Percentiles rank a stretch among this genome's conserved stretches.
phyloP scores from a whole-genome alignment of 2,888 invertebrate genomes.

The Heliconius sara region DNA sequence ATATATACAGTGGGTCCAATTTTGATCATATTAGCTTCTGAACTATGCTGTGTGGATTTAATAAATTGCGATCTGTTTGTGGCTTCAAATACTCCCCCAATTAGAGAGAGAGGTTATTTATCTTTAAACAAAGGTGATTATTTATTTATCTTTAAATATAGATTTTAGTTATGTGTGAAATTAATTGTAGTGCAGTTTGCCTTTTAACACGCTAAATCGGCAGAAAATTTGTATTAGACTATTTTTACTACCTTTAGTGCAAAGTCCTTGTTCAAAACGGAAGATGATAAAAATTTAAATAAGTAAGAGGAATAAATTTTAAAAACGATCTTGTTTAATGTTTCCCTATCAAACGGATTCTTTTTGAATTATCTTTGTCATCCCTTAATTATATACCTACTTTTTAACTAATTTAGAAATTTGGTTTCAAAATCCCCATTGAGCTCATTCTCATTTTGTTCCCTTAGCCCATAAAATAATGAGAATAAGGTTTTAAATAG shows the following conservation, averaged over 20 bases:
- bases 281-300: neutral
- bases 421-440: neutral
- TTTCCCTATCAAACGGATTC: neutral
- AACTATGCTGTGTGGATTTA: neutral
- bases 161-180: no score
- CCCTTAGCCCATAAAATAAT: neutral
- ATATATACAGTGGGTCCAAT: neutral
- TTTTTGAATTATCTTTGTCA: neutral
- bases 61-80: no score
- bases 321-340: neutral
- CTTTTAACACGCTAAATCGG: neutral
- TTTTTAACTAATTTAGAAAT: constrained; percentile 10
- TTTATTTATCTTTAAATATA: no score
- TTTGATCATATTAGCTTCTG: constrained; percentile 2
- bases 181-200: no score
- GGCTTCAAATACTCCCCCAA: no score
- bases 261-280: no score
- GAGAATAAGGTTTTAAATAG: constrained; percentile 23
- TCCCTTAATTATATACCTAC: constrained; percentile 5
- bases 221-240: no score
- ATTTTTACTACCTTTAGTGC: no score
- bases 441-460: neutral
- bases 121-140: no score
- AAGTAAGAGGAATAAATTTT: neutral
- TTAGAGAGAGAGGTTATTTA: no score